Percentiles rank a stretch among this genome's conserved stretches.
phyloP scores from a whole-genome alignment of 2,113 vertebrate species.

The Panurus biarmicus region DNA sequence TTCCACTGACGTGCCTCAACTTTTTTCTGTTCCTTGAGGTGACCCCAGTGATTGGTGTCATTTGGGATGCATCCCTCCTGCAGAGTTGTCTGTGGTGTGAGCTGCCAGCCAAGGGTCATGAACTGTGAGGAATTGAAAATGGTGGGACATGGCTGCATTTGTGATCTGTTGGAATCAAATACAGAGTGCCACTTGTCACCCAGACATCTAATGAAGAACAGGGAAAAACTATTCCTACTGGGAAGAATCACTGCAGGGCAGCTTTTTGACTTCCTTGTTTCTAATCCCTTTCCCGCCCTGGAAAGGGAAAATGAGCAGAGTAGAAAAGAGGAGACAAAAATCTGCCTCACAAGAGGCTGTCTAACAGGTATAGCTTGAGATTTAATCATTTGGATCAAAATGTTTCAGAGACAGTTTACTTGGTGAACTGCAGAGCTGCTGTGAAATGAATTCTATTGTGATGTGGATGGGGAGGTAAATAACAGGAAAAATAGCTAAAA shows the following conservation, averaged over 20 bases:
- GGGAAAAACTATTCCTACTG: not conserved
- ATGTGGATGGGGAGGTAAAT: not conserved
- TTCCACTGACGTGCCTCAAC: not conserved
- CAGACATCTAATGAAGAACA: not conserved
- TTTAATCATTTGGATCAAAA: not conserved
- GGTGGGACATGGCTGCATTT: rapidly evolving
- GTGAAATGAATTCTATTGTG: not conserved
- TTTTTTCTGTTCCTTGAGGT: not conserved
- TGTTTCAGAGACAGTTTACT: not conserved
- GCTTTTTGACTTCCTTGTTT: not conserved
- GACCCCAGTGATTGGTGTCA: not conserved
- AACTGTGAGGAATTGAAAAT: not conserved
- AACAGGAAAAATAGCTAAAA: not conserved
- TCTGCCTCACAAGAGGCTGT: not conserved
- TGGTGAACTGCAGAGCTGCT: not conserved
- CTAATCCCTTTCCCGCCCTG: not conserved
- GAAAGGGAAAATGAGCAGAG: not conserved
- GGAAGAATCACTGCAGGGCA: not conserved
- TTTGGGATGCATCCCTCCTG: not conserved
- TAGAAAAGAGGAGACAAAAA: not conserved
- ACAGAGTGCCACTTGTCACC: not conserved
- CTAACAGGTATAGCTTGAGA: not conserved
- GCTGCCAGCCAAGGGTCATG: not conserved
- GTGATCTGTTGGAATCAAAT: not conserved
- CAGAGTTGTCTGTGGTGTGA: not conserved